Base-by-base conservation (phyloP, 2,888 invertebrate genomes). In the Hyles lineata region DNA sequence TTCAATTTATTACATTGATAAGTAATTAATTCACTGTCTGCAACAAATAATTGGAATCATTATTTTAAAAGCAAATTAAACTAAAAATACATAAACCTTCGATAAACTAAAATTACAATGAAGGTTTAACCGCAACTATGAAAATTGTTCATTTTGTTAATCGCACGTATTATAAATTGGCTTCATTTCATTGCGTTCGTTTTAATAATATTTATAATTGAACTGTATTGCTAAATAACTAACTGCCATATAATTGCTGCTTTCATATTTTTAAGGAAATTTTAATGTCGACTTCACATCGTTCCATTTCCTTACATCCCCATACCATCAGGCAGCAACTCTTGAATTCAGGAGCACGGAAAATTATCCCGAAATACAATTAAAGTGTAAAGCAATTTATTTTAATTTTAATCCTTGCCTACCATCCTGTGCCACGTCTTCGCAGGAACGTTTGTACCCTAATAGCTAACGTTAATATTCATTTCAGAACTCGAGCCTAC, bases 351-450 rank as follows among this genome's bases (percentile, higher is more conserved):
- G 92, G 89, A 90, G 91, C 91, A 89, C 88, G 93, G 93, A 93
- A 94, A 94, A 94, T 94, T 93, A 93, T 92, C 83, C 89, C 89
- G 87, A 92, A 94, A 94, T 92, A 93, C 92, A 93, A 94, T 94
- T 94, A 93, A 91, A 93, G 87, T 90, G 90, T 92, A 90, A 93
- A 89, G 90, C 89, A 92, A 93, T 93, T 94, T 91, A 90, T 93
- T 92, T 92, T 91, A 92, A 93, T 93, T 93, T 93, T 92, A 93
- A 92, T 90, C 92, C 86, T 78, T 84, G 84, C 87, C 84, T 80
- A 80, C 81, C 81, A 77, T 78, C 74, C 77, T 80, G 76, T 85
- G 84, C 85, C 81, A 81, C 85, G 82, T 86, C 86, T 85, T 83
- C 84, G 79, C 79, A 78, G 85, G 79, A 77, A 82, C 84, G 84